Conservation (phyloP, 2,888 invertebrate genomes). For the Caenorhabditis japonica region DNA sequence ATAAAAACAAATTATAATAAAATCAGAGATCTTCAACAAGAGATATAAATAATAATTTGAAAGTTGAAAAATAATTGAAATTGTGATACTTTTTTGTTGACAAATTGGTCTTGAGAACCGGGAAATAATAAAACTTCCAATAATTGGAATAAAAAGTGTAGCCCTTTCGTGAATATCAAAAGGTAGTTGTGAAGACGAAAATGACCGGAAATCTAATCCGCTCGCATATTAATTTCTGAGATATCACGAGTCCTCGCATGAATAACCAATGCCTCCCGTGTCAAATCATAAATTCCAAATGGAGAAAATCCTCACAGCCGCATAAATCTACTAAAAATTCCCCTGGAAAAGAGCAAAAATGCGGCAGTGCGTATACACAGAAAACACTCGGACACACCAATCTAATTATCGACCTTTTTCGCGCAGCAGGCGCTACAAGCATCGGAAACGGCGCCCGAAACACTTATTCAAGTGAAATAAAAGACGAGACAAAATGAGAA, state of each 20-base stretch:
- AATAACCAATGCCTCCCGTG: constrained; percentile 31
- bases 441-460: constrained; percentile 30
- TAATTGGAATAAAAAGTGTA: too few relatives aligned
- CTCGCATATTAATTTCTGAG: constrained; percentile 12
- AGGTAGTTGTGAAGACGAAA: constrained; percentile 11
- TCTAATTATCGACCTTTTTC: constrained; percentile 41
- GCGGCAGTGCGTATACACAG: constrained; percentile 14
- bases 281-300: constrained; percentile 35
- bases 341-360: constrained; percentile 4
- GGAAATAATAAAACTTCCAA: too few relatives aligned
- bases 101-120: too few relatives aligned
- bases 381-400: constrained; percentile 20
- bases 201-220: constrained; percentile 29
- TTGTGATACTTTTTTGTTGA: too few relatives aligned
- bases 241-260: constrained; percentile 37
- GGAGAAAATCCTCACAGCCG: not conserved
- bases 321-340: constrained; percentile 5
- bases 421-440: constrained; percentile 19
- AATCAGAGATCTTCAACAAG: too few relatives aligned
- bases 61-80: too few relatives aligned
- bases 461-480: constrained; percentile 41
- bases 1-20: too few relatives aligned
- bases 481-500: too few relatives aligned
- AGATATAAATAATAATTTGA: too few relatives aligned
- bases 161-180: not conserved